Evolutionary conservation across 2,888 invertebrate species (phyloP).

Genomic region (Kryphioiulus occultus): DNA sequence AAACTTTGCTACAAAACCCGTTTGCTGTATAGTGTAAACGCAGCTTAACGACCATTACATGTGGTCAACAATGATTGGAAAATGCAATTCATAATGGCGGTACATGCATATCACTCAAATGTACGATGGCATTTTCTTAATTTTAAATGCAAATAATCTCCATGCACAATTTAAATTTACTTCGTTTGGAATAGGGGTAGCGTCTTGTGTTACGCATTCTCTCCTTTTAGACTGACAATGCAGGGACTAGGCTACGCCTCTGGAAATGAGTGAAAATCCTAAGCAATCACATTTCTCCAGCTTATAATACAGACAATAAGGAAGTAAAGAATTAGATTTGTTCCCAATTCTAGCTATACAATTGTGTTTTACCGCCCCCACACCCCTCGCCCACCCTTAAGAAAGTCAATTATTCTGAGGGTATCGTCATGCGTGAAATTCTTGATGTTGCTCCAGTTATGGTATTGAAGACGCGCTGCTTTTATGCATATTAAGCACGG

Average conservation of each 20-base stretch:
- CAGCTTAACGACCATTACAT: too few relatives aligned
- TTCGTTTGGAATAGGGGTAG: too few relatives aligned
- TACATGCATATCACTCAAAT: too few relatives aligned
- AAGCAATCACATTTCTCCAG: neutral
- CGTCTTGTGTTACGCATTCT: too few relatives aligned
- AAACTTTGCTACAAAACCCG: too few relatives aligned
- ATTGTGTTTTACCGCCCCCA: neutral
- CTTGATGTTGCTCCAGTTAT: neutral
- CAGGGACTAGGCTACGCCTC: neutral
- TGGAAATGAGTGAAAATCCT: neutral
- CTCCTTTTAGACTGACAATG: too few relatives aligned
- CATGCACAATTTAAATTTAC: too few relatives aligned
- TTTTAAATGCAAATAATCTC: too few relatives aligned
- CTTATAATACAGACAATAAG: constrained; percentile 13
- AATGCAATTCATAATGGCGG: too few relatives aligned
- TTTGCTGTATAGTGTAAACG: too few relatives aligned
- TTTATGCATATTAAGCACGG: neutral
- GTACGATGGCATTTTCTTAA: too few relatives aligned
- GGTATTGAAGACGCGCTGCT: neutral
- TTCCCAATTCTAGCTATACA: constrained; percentile 11
- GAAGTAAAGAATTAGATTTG: constrained; percentile 34
- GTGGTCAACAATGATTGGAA: too few relatives aligned
- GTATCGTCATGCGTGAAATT: constrained; percentile 25
- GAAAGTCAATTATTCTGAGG: constrained; percentile 8
- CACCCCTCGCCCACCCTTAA: neutral